phyloP scores from a whole-genome alignment of 1,140 invertebrate genomes.

The Apis laboriosa region DNA sequence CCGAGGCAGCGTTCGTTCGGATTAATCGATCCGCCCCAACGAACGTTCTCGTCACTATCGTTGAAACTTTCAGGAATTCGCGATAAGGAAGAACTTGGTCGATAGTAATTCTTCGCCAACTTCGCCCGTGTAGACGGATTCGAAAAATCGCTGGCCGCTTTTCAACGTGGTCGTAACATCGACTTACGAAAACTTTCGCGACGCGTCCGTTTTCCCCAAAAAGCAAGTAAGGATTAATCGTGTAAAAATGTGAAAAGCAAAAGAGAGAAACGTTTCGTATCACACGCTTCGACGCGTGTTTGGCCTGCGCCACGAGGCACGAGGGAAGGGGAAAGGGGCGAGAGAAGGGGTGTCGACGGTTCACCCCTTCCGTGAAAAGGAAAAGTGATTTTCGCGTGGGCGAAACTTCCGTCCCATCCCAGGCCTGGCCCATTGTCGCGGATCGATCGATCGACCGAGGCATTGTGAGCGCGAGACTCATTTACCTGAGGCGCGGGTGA shows the following conservation, averaged over 20 bases:
- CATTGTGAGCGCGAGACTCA: conserved; percentile 45
- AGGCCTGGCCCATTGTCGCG: conserved; percentile 42
- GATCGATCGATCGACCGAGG: conserved; percentile 42
- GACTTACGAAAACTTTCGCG: no score
- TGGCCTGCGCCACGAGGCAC: neutral
- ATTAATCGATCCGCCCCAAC: conserved; percentile 11
- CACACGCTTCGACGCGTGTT: conserved; percentile 40
- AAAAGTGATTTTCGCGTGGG: conserved; percentile 58
- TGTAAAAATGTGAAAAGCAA: no score
- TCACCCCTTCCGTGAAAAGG: conserved; percentile 57
- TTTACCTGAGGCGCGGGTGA: conserved; percentile 40
- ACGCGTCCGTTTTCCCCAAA: no score
- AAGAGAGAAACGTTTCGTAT: neutral
- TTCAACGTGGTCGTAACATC: no score
- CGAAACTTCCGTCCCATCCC: conserved; percentile 25
- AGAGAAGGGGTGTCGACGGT: neutral
- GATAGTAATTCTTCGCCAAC: neutral
- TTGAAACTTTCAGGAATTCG: neutral
- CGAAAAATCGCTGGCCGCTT: no score
- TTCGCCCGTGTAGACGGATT: no score
- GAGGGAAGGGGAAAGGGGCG: neutral
- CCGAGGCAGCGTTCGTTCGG: neutral
- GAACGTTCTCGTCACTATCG: neutral
- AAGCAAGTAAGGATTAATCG: no score
- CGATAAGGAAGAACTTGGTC: neutral